Conservation (phyloP, 1,140 invertebrate genomes). For the Periplaneta americana region DNA sequence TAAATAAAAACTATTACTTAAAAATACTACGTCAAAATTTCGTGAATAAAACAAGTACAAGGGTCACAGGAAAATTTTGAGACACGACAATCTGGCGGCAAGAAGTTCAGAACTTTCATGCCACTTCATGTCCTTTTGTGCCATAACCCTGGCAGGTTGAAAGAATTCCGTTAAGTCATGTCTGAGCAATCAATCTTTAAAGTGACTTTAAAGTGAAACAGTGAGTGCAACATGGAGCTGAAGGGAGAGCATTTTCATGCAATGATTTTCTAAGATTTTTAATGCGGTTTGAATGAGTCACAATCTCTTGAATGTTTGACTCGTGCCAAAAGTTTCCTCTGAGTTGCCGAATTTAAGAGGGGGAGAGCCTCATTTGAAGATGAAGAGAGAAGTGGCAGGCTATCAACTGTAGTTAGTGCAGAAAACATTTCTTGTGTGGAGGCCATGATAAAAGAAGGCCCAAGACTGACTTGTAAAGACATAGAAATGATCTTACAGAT, state of each 20-base stretch:
- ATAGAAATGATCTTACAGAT: background rate
- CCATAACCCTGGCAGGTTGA: no score
- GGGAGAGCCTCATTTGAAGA: background rate
- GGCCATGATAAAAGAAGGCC: background rate
- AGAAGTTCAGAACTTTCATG: no score
- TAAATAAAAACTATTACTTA: no score
- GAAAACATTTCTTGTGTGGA: background rate
- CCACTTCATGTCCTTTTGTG: no score
- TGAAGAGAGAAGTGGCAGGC: background rate
- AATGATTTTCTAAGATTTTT: background rate
- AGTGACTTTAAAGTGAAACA: no score
- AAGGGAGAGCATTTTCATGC: background rate
- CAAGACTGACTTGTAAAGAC: background rate
- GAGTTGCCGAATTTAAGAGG: background rate
- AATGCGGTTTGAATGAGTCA: background rate
- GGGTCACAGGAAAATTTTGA: no score
- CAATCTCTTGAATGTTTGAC: background rate
- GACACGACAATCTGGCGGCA: no score
- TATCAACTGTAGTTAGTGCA: no score
- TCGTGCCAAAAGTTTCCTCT: constrained; percentile 1
- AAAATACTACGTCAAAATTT: no score
- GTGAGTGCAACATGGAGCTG: background rate
- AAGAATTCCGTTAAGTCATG: no score
- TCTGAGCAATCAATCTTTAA: no score
- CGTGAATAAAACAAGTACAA: no score